Conservation (phyloP, 2,113 vertebrate species). For the Rhinoderma darwinii region DNA sequence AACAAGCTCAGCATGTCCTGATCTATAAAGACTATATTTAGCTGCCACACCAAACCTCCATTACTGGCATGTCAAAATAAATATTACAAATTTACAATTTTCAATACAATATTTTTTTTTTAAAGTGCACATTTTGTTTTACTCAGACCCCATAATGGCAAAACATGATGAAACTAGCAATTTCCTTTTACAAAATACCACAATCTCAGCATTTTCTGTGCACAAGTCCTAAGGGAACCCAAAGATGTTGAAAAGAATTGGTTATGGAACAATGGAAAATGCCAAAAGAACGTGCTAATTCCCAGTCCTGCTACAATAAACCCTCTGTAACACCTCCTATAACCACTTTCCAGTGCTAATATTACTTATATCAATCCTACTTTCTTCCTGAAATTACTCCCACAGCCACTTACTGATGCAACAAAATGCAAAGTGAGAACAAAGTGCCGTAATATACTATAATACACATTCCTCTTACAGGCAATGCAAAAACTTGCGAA, state of each 20-base stretch:
- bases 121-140: not conserved
- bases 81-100: too few species aligned
- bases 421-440: constrained; percentile 39
- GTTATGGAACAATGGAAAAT: constrained; percentile 13
- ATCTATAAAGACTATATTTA: too few species aligned
- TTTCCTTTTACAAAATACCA: constrained; percentile 4
- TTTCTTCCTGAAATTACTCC: constrained; percentile 41
- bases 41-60: too few species aligned
- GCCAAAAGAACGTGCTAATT: constrained; percentile 36
- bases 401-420: constrained; percentile 41
- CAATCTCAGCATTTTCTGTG: not conserved
- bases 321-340: constrained; percentile 13
- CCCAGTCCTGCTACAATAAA: constrained; percentile 37
- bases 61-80: not conserved
- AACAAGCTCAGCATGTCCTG: too few species aligned
- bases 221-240: constrained; percentile 8
- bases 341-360: constrained; percentile 40
- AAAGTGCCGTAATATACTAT: constrained; percentile 2
- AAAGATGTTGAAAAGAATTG: constrained; percentile 38
- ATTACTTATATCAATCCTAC: constrained; percentile 37
- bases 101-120: too few species aligned
- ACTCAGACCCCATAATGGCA: not conserved
- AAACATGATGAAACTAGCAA: constrained; percentile 7
- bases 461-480: constrained; percentile 7
- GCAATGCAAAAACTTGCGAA: constrained; percentile 4